Evolutionary conservation across 2,113 vertebrate genomes (phyloP).

Genomic region (Thymallus thymallus): DNA sequence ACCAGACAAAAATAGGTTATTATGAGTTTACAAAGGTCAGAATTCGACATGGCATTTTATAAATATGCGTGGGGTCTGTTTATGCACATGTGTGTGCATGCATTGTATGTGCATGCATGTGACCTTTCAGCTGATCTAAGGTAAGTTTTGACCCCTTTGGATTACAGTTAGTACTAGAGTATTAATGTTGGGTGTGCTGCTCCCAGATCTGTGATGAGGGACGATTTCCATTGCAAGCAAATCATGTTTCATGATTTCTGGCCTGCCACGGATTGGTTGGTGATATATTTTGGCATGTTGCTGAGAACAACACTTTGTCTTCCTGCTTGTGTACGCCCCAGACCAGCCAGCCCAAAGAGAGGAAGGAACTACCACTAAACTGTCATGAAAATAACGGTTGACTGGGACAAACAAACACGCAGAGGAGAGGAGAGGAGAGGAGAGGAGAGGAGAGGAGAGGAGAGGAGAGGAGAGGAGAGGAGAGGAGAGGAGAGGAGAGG

Average conservation of each 20-base stretch:
- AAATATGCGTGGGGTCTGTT: not conserved
- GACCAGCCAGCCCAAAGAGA: slow-evolving; percentile 7
- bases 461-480: too few species aligned
- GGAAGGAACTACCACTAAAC: slow-evolving; percentile 29
- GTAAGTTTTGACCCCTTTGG: not conserved
- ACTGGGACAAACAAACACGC: not conserved
- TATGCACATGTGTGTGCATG: slow-evolving; percentile 1
- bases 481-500: too few species aligned
- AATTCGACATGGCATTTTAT: not conserved
- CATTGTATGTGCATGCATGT: not conserved
- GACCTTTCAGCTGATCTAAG: not conserved
- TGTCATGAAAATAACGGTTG: slow-evolving; percentile 5
- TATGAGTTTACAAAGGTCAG: not conserved
- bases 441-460: too few species aligned
- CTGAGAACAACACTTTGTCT: not conserved
- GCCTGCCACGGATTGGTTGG: not conserved
- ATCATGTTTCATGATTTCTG: not conserved
- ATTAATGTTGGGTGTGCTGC: not conserved
- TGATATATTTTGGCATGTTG: slow-evolving; percentile 7
- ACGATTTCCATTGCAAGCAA: not conserved
- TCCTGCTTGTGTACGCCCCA: slow-evolving; percentile 10
- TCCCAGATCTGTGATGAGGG: not conserved
- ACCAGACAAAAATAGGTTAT: not conserved
- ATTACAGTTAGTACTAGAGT: not conserved
- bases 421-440: not conserved